A percentile compares a stretch with the other conserved stretches of the same genome.
Evolutionary conservation across 2,797 vertebrate genomes (phyloP).

Genomic region (Tragelaphus eurycerus): DNA sequence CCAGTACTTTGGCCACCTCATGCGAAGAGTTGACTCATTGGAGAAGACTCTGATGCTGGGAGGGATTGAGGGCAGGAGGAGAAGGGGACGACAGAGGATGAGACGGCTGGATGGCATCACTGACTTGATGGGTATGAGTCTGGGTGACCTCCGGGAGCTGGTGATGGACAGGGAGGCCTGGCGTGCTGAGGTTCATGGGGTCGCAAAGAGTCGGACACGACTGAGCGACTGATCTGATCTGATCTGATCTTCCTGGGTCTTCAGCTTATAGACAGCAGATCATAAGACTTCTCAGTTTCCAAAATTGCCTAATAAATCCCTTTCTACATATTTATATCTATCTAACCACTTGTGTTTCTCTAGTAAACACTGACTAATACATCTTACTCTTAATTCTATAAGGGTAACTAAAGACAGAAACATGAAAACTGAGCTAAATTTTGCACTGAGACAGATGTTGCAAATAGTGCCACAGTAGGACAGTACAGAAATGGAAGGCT

Average conservation of each 20-base stretch:
- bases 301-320: not conserved
- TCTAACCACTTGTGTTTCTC: not conserved
- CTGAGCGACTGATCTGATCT: too few species aligned
- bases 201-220: too few species aligned
- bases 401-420: not conserved
- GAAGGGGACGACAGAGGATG: too few species aligned
- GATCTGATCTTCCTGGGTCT: not conserved
- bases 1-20: too few species aligned
- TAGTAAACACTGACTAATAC: not conserved
- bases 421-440: not conserved
- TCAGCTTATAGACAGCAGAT: not conserved
- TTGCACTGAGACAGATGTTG: not conserved
- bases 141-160: too few species aligned
- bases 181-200: too few species aligned
- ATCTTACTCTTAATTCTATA: constrained; percentile 6
- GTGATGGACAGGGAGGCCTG: too few species aligned
- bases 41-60: too few species aligned
- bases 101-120: too few species aligned
- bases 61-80: too few species aligned
- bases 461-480: not conserved
- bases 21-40: too few species aligned
- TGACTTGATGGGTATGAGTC: too few species aligned
- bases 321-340: not conserved
- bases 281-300: not conserved
- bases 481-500: not conserved